These are phyloP conservation scores for Myotis brandtii DNA, from an alignment of 2,113 vertebrate genomes.

Conservation along the genomic window DNA sequence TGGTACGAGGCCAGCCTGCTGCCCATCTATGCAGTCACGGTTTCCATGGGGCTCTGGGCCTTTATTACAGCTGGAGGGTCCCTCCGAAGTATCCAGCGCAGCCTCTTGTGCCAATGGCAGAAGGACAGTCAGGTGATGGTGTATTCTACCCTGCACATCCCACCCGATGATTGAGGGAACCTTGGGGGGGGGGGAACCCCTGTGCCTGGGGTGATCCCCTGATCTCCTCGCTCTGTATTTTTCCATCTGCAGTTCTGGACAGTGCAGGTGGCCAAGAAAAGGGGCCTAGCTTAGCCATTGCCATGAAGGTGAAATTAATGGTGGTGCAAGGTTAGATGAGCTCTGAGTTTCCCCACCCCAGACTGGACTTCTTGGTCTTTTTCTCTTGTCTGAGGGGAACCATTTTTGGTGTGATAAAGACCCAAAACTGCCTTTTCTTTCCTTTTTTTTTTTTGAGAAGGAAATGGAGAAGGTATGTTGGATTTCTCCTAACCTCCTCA, in stretches of 20 bases:
- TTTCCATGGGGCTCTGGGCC: conserved; percentile 87
- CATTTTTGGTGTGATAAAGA: conserved; percentile 72
- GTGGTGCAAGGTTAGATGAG: conserved; percentile 48
- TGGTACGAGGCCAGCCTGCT: conserved; percentile 87
- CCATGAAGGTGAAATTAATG: conserved; percentile 59
- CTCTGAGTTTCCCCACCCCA: conserved; percentile 58
- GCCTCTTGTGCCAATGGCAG: conserved; percentile 85
- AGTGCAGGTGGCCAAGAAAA: conserved; percentile 77
- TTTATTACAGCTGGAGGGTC: conserved; percentile 87
- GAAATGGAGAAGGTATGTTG: conserved; percentile 24
- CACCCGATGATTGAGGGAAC: conserved; percentile 85
- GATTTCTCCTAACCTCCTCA: conserved; percentile 55
- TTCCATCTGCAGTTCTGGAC: conserved; percentile 82
- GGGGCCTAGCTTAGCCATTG: conserved; percentile 71
- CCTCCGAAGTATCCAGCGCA: conserved; percentile 84
- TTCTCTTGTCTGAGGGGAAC: conserved; percentile 79
- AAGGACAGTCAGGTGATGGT: conserved; percentile 83
- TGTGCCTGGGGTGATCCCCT: conserved; percentile 76
- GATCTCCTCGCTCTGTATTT: conserved; percentile 79
- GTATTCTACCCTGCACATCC: conserved; percentile 86
- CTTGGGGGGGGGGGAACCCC: conserved; percentile 55
- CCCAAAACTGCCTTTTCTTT: conserved; percentile 69
- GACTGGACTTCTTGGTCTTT: conserved; percentile 68
- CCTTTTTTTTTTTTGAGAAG: neutral
- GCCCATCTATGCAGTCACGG: conserved; percentile 85